These are phyloP conservation scores for Troides helena DNA, from an alignment of 2,888 invertebrate species.

Conservation along the genomic window DNA sequence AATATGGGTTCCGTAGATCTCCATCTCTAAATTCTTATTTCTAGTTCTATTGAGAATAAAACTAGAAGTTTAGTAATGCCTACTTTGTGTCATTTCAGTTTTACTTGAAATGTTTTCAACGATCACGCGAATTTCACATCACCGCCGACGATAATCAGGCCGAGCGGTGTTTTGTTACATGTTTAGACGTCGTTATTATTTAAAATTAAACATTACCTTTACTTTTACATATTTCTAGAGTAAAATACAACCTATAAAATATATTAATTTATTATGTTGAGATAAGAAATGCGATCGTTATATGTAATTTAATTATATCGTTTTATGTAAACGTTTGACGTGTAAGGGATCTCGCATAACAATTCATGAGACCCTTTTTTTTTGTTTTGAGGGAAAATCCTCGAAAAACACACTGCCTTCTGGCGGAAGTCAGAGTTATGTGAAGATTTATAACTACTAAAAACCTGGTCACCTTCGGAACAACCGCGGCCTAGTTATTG, in stretches of 20 bases:
- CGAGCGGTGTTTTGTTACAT: conserved; percentile 13
- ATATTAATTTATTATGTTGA: not conserved
- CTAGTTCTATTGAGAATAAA: not conserved
- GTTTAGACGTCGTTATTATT: conserved; percentile 3
- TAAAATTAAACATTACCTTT: conserved; percentile 12
- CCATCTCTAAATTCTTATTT: not conserved
- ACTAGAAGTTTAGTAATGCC: not conserved
- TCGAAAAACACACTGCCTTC: too few relatives aligned
- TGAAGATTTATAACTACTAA: too few relatives aligned
- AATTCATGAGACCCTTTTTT: too few relatives aligned
- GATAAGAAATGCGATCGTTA: too few relatives aligned
- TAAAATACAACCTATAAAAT: not conserved
- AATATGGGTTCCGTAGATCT: not conserved
- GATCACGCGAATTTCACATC: conserved; percentile 24
- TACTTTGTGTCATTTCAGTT: not conserved
- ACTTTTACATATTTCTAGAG: not conserved
- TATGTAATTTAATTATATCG: too few relatives aligned
- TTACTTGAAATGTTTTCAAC: not conserved
- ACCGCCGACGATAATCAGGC: conserved; percentile 2
- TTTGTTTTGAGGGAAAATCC: too few relatives aligned
- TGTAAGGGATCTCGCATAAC: too few relatives aligned
- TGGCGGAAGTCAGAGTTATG: too few relatives aligned
- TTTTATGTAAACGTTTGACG: too few relatives aligned
- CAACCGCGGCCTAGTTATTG: too few relatives aligned
- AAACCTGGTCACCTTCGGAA: too few relatives aligned